These are phyloP conservation scores for Anastrepha ludens DNA, from an alignment of 1,140 invertebrate genomes.

Conservation along the genomic window DNA sequence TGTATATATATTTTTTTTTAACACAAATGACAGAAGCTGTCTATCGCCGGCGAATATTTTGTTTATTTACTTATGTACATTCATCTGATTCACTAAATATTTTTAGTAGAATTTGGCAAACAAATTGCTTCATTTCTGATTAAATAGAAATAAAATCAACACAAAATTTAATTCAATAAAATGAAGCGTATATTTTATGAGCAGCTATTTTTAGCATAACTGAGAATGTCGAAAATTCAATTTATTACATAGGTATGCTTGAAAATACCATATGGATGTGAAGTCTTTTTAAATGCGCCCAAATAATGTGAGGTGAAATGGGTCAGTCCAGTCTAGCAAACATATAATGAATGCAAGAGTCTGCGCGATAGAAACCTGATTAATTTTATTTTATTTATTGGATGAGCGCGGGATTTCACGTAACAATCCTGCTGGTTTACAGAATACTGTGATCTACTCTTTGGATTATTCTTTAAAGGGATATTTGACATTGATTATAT, in stretches of 20 bases:
- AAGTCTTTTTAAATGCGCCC: no score
- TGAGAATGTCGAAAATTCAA: background rate
- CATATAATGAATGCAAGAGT: no score
- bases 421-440: no score
- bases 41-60: background rate
- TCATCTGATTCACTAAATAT: background rate
- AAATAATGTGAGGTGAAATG: no score
- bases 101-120: slow-evolving; percentile 10
- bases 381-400: no score
- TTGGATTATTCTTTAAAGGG: no score
- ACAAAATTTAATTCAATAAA: background rate
- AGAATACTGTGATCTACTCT: no score
- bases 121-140: background rate
- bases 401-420: no score
- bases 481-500: no score
- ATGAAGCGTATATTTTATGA: background rate
- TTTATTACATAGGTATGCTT: background rate
- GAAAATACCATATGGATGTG: no score
- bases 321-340: no score
- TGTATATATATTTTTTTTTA: background rate
- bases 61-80: slow-evolving; percentile 23
- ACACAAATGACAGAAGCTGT: background rate
- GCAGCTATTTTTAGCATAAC: background rate
- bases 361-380: no score
- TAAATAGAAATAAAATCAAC: background rate